Base-by-base conservation (phyloP, 2,113 vertebrate species). In the Gulo gulo region DNA sequence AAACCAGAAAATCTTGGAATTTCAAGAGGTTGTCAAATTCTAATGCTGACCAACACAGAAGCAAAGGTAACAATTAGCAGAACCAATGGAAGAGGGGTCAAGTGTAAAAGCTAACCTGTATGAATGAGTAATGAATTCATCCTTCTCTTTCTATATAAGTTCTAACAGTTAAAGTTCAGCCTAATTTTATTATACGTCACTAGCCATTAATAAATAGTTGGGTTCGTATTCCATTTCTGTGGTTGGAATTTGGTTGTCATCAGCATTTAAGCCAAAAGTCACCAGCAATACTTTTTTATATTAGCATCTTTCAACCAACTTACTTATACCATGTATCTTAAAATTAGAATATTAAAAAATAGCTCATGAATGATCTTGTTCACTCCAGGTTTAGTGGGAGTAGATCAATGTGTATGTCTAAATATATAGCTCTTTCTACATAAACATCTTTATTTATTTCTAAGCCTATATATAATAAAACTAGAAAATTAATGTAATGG, bases 321-420 rank as follows among this genome's bases (percentile, higher is more conserved):
- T 96, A 55, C 39, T 88, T 59, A 88, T 82, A n/a, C 57, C 63
- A 69, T 65, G 10, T 52, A 23, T 31, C 87, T 85, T 74, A 73
- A 93, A 86, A 73, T 67, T 93, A 86, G 18, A 81, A 61, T 78
- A 71, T 76, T 92, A 80, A 95, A 90, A 74, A 92, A 42, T 57
- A 92, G 15, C 10, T 95, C 34, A 67, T 79, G 15, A 39, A 92
- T 76, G 94, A 95, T 94, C 71, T 97, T 94, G 29, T 84, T 93
- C 6, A 93, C 45, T 65, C 21, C 5, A 57, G 14, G 6, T 86
- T 76, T 69, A 52, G 10, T 59, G 36, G 23, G 59, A 85, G 36
- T 45, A 97, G 78, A 88, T 50, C 7, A 36, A 76, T n/a, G 2
- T 3, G 36, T 92, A 29, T 52, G 5, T 90, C 65, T 94, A 55